Evolutionary conservation across 2,888 invertebrate genomes (phyloP).

Genomic region (Dusona sp.): DNA sequence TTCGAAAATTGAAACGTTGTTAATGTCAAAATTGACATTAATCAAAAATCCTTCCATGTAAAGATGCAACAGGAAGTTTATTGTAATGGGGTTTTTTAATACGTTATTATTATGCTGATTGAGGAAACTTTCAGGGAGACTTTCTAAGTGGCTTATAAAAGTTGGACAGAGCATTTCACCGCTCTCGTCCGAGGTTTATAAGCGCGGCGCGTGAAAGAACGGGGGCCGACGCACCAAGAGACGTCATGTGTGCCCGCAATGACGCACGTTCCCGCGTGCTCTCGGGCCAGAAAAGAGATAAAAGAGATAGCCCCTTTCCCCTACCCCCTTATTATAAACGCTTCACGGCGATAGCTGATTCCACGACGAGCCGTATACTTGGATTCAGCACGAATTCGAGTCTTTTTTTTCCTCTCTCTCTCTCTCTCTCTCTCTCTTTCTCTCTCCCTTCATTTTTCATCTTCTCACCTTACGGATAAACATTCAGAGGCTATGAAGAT

Average conservation of each 20-base stretch:
- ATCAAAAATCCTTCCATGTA: background rate
- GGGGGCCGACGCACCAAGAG: slow-evolving; percentile 57
- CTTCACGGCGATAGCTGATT: slow-evolving; percentile 38
- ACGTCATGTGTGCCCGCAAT: slow-evolving; percentile 69
- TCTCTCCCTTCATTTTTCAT: slow-evolving; percentile 14
- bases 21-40: background rate
- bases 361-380: slow-evolving; percentile 14
- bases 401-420: background rate
- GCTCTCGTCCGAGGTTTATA: slow-evolving; percentile 30
- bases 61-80: background rate
- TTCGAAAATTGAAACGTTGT: background rate
- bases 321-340: slow-evolving; percentile 36
- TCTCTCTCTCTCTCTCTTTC: slow-evolving; percentile 3
- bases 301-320: slow-evolving; percentile 62
- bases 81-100: slow-evolving; percentile 6
- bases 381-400: slow-evolving; percentile 23
- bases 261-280: slow-evolving; percentile 68
- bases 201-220: slow-evolving; percentile 38
- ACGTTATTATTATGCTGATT: slow-evolving; percentile 32
- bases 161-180: slow-evolving; percentile 58
- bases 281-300: slow-evolving; percentile 64
- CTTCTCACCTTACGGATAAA: slow-evolving; percentile 23
- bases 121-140: slow-evolving; percentile 40
- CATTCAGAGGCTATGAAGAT: background rate
- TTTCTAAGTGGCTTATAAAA: slow-evolving; percentile 50